Evolutionary conservation across 2,113 vertebrate genomes (phyloP).

Genomic region (Platysternon megacephalum): DNA sequence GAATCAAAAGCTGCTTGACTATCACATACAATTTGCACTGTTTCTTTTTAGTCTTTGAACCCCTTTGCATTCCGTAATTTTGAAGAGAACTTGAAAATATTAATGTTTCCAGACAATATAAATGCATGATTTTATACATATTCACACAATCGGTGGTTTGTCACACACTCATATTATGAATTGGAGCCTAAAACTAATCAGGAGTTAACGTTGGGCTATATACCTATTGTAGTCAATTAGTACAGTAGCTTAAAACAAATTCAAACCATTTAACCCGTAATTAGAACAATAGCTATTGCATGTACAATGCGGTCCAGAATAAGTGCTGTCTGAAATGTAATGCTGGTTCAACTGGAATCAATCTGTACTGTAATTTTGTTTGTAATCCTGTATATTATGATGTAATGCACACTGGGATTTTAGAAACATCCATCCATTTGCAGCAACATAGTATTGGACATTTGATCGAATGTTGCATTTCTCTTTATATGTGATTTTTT

Average conservation of each 20-base stretch:
- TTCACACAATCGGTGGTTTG: constrained; percentile 77
- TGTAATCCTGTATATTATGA: constrained; percentile 87
- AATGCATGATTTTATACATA: constrained; percentile 83
- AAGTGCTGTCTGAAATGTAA: constrained; percentile 88
- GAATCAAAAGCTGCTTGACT: constrained; percentile 90
- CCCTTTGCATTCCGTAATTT: constrained; percentile 69
- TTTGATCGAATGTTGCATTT: constrained; percentile 81
- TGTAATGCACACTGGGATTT: constrained; percentile 86
- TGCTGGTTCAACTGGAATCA: constrained; percentile 84
- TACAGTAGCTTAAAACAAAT: constrained; percentile 83
- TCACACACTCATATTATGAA: constrained; percentile 80
- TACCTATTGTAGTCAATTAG: constrained; percentile 84
- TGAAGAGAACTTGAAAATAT: constrained; percentile 72
- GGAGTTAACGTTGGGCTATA: constrained; percentile 81
- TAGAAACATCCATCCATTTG: constrained; percentile 80
- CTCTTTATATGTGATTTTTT: constrained; percentile 77
- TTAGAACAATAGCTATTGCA: constrained; percentile 89
- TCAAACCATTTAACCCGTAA: constrained; percentile 82
- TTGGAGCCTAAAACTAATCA: constrained; percentile 79
- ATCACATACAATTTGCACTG: constrained; percentile 88
- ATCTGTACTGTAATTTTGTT: constrained; percentile 89
- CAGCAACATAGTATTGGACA: constrained; percentile 84
- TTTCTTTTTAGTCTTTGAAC: constrained; percentile 79
- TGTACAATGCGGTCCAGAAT: constrained; percentile 87
- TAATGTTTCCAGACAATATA: constrained; percentile 77